These are phyloP conservation scores for Asobara japonica DNA, from an alignment of 1,140 invertebrate genomes.

Conservation along the genomic window DNA sequence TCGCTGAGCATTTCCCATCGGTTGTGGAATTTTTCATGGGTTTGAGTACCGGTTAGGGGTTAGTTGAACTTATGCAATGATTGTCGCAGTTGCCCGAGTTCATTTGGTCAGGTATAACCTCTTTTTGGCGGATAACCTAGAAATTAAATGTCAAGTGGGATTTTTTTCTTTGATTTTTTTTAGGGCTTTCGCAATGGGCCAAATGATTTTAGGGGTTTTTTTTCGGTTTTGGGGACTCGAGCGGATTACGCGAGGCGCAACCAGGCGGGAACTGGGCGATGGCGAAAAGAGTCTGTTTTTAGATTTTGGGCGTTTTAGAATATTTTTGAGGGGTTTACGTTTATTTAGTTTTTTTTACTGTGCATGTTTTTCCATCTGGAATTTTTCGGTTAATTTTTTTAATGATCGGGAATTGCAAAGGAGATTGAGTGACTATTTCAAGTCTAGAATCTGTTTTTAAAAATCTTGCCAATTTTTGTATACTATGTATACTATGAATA, in stretches of 20 bases:
- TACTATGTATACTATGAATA: no score
- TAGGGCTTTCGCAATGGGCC: background rate
- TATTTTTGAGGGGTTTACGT: no score
- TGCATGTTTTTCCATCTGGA: no score
- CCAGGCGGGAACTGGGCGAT: no score
- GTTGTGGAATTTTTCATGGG: background rate
- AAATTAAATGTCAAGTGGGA: conserved; percentile 6
- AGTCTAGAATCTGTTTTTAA: no score
- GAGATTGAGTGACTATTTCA: no score
- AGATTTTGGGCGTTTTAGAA: no score
- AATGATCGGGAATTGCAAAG: no score
- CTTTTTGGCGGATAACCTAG: conserved; percentile 7
- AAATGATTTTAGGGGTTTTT: background rate
- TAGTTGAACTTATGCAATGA: conserved; percentile 11
- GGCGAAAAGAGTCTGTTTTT: no score
- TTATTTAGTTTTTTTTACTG: no score
- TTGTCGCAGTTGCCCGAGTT: conserved; percentile 10
- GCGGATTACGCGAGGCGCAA: background rate
- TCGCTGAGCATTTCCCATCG: background rate
- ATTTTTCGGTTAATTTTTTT: no score
- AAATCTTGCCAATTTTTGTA: no score
- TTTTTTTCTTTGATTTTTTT: background rate
- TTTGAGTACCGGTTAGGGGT: background rate
- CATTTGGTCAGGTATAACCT: background rate
- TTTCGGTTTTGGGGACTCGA: background rate